phyloP scores from a whole-genome alignment of 2,113 vertebrate species.

The Mastomys coucha region DNA sequence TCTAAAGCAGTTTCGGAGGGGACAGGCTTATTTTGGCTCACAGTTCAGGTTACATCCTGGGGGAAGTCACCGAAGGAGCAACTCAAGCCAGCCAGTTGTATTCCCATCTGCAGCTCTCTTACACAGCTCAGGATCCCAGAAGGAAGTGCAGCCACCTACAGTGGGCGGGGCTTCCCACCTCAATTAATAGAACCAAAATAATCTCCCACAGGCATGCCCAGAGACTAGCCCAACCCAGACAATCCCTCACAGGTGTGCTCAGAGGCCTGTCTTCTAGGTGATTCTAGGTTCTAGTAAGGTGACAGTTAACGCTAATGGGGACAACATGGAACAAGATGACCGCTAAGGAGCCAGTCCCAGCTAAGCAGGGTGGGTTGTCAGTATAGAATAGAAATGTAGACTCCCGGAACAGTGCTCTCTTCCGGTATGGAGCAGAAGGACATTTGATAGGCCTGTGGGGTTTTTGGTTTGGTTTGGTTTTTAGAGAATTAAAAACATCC shows the following conservation, averaged over 20 bases:
- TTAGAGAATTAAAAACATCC: conserved; percentile 1
- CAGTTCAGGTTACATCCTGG: no score
- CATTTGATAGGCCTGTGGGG: neutral
- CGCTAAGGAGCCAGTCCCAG: no score
- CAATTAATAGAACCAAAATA: neutral
- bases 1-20: neutral
- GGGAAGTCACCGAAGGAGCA: neutral
- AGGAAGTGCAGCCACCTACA: neutral
- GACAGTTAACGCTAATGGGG: neutral
- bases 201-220: neutral
- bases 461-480: no score
- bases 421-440: neutral
- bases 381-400: neutral
- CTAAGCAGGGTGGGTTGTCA: neutral
- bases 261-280: no score
- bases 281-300: neutral
- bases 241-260: neutral
- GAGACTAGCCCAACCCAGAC: neutral
- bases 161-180: neutral
- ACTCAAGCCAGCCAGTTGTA: neutral
- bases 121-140: neutral
- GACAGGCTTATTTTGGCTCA: neutral
- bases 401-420: neutral
- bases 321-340: neutral
- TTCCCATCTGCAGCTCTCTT: neutral